Base-by-base conservation (phyloP, 2,888 invertebrate genomes). In the Agriopis marginaria region DNA sequence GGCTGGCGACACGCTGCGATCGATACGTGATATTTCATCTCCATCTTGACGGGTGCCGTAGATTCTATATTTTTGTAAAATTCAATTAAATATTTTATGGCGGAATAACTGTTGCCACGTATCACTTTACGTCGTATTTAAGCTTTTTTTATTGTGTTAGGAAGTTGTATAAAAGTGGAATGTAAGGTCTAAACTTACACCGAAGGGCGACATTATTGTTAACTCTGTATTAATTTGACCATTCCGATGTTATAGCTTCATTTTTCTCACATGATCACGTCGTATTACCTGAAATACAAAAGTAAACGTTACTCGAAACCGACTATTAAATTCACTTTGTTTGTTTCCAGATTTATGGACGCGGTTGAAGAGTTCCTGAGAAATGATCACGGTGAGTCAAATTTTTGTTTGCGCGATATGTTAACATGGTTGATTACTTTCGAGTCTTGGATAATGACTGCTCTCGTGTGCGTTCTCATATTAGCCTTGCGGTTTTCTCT, bases 1-100 rank as follows among this genome's bases (percentile, higher is more conserved):
- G 86, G 84, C 88, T 84, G 94, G 89, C 94, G 91, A 93, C 94
- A 94, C 87, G 93, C 94, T 93, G 94, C 79, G 94, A 92, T 92
- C 91, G 89, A 91, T 89, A 91, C 86, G 89, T 89, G 90, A 91
- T 94, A 94, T 91, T 92, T 94, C 93, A 94, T 92, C 82, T 86
- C 73, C 77, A 78, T 79, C 79, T 82, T 86, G 92, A 90, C 89
- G 85, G 89, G 83, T 86, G 85, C 87, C 86, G 83, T 87, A 85
- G 89, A 89, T 89, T 89, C 87, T 83, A 84, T 86, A 87, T 88
- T 93, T 92, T 92, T 85, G 90, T 90, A 81, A 92, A 92, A 92
- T 92, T 91, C 87, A 89, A 92, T 92, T 91, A 90, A 90, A 92
- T 89, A 79, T 91, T 92, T 91, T 89, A 89, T 87, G 78, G 84